Evolutionary conservation across 1,140 invertebrate genomes (phyloP).

Genomic region (Batillaria attramentaria): DNA sequence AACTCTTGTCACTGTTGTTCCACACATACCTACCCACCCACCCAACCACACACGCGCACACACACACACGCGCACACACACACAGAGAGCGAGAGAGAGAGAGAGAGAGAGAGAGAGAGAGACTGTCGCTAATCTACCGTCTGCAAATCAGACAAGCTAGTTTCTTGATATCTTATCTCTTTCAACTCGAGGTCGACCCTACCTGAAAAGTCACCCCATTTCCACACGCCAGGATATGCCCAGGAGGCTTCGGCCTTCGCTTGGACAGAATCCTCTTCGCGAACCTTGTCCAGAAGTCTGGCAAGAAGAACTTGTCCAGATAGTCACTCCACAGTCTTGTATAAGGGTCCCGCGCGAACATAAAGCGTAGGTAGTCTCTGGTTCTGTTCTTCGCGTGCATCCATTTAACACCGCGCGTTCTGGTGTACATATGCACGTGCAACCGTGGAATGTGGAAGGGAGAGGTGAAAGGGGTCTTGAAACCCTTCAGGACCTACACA

Average conservation of each 20-base stretch:
- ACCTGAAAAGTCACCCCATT: not conserved
- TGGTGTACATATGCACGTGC: not conserved
- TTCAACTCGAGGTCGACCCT: too few species aligned
- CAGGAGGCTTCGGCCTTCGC: not conserved
- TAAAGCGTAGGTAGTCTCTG: slow-evolving; percentile 7
- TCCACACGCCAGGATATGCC: not conserved
- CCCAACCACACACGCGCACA: too few species aligned
- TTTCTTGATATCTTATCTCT: too few species aligned
- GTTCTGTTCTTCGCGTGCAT: not conserved
- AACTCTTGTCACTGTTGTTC: too few species aligned
- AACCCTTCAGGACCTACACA: too few species aligned
- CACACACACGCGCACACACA: too few species aligned
- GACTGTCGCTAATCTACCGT: too few species aligned
- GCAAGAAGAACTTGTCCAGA: slow-evolving; percentile 39
- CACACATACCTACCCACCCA: too few species aligned
- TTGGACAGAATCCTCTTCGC: not conserved
- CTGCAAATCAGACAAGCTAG: too few species aligned
- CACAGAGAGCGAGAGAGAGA: too few species aligned
- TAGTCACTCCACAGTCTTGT: slow-evolving; percentile 35
- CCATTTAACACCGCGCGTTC: not conserved
- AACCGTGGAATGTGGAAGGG: slow-evolving; percentile 34
- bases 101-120: too few species aligned
- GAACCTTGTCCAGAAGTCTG: slow-evolving; percentile 31
- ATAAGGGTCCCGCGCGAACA: slow-evolving; percentile 36
- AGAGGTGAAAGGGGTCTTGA: not conserved